A percentile compares a stretch with the other conserved stretches of the same genome.
These are phyloP conservation scores for Xiphophorus hellerii DNA, from an alignment of 2,113 vertebrate genomes.

Conservation along the genomic window DNA sequence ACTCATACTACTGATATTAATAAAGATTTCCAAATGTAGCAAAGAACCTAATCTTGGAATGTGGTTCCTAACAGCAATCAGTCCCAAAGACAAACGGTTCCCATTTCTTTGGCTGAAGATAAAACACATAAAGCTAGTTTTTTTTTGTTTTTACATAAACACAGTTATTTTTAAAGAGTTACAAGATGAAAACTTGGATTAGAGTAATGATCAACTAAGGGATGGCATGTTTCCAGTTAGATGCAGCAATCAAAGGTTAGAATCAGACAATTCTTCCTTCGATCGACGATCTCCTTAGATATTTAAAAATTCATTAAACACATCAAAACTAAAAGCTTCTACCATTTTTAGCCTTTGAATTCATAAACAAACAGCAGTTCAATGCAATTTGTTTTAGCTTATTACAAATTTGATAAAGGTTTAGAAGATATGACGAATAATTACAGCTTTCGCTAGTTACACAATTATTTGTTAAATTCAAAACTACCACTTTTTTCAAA, in stretches of 20 bases:
- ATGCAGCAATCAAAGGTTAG: not conserved
- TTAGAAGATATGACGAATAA: too few relatives aligned
- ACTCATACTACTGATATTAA: not conserved
- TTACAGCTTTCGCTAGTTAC: not conserved
- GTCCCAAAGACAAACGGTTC: not conserved
- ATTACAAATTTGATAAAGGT: too few relatives aligned
- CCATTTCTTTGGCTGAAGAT: too few relatives aligned
- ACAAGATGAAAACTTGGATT: not conserved
- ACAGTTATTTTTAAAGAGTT: not conserved
- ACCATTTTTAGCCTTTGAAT: not conserved
- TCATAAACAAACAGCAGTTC: not conserved
- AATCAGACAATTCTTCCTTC: too few relatives aligned
- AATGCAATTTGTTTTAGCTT: not conserved
- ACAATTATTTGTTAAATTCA: not conserved
- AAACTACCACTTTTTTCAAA: too few relatives aligned
- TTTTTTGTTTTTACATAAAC: too few relatives aligned
- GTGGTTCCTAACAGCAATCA: not conserved
- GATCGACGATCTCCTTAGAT: too few relatives aligned
- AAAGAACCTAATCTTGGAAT: not conserved
- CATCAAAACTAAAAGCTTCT: not conserved
- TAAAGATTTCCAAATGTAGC: not conserved
- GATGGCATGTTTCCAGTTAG: not conserved
- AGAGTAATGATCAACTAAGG: not conserved
- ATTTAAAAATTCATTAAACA: not conserved
- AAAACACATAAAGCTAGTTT: not conserved